Base-by-base conservation (phyloP, 1,140 invertebrate genomes). In the Heliothis virescens region DNA sequence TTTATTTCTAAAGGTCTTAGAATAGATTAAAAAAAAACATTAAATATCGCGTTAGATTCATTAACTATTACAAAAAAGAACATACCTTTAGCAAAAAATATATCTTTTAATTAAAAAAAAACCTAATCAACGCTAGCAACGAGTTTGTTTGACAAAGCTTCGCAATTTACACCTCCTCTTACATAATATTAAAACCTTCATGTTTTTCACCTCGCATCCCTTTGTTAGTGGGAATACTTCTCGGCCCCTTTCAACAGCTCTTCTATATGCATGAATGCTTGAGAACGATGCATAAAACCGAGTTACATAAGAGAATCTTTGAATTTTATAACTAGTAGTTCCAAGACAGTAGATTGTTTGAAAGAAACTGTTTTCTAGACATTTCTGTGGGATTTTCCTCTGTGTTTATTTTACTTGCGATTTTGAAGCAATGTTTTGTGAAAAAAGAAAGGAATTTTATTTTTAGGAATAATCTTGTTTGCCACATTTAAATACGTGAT, bases 231-330 rank as follows among this genome's bases (percentile, higher is more conserved):
- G 48, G 59, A 74, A 55, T 41, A 74, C 48, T 60, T 74, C 60
- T 60, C 55, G 0, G 16, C 50, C 72, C 34, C 34, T 60, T 11
- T 60, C 29, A 74, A 60, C 18, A 74, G 11, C 72, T 74, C 41
- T 48, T 74, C 72, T 48, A 34, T 74, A 74, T 74, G 72, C 72
- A 74, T 74, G 72, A 60, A 34, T 41, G 72, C 53, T 73, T 47
- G n/a, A 34, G 55, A 72, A 74, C 34, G 41, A 41, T 16, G 16
- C 72, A 60, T 74, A 74, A 55, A 11, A 74, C 16, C 18, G n/a
- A 60, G 34, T 74, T 60, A 60, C 72, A 48, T 41, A 5, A 41
- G 34, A 41, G 34, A 26, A 74, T 48, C 72, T 74, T 74, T 60
- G 72, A 26, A 60, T 60, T 60, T 74, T 59, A 50, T 57, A 74